Base-by-base conservation (phyloP, 2,113 vertebrate species). In the Pagrus major region DNA sequence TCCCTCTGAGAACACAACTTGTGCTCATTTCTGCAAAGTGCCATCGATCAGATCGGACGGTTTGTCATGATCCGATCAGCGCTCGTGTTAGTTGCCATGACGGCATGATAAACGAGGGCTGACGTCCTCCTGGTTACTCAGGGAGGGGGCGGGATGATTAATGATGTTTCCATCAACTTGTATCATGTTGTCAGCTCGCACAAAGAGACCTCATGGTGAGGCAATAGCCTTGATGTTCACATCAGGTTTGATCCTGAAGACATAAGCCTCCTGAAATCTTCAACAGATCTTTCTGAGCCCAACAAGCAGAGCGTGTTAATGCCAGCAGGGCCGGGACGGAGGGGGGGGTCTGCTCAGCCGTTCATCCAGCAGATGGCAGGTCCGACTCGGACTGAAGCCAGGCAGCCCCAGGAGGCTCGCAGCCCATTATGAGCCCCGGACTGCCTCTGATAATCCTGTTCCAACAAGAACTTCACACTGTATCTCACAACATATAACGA, bases 141-240 rank as follows among this genome's bases (percentile, higher is more conserved):
- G 41, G n/a, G 10, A 27, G 47, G 18, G 37, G 39, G 58, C 7
- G 59, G 25, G 27, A 69, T 63, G 58, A 81, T 78, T 71, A 52
- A 75, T 75, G 51, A 39, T n/a, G 37, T 56, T 58, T 37, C 25
- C 18, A 37, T 59, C 14, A 31, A 55, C 42, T 77, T 9, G 42
- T 47, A 37, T 46, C 71, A 47, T 23, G 55, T 41, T 21, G 59
- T 69, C 42, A 44, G 31, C 55, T 39, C 20, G 5, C 63, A 44
- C 59, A 60, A 55, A 11, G 11, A 70, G 35, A 46, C 37, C 23
- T 77, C 67, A 27, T 1, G 1, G 21, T 55, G 76, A 69, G n/a
- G 44, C 29, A 58, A 35, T 0, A 58, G 63, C 39, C 23, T 42
- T 44, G 18, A 73, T 60, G 60, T 29, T 23, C 51, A 69, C 61